phyloP scores from a whole-genome alignment of 2,888 invertebrate species.

The Dugesia japonica region DNA sequence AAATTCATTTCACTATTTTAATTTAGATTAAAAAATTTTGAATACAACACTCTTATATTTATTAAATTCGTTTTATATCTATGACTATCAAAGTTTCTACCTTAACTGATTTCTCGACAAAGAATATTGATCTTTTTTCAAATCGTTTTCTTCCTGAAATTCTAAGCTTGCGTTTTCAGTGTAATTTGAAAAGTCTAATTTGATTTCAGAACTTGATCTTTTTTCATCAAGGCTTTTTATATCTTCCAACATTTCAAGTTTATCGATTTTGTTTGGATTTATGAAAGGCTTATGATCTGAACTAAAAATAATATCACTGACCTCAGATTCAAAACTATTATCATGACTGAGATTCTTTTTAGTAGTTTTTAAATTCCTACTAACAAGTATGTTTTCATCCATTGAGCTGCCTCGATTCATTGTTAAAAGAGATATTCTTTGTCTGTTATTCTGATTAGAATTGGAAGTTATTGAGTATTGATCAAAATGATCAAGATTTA shows the following conservation, averaged over 20 bases:
- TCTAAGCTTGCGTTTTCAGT: neutral
- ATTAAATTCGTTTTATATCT: too few relatives aligned
- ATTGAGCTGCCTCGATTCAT: slow-evolving; percentile 14
- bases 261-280: neutral
- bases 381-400: neutral
- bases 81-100: too few relatives aligned
- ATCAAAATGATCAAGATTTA: slow-evolving; percentile 16
- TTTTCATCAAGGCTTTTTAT: neutral
- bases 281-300: neutral
- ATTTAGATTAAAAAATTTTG: too few relatives aligned
- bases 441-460: neutral
- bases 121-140: neutral
- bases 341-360: slow-evolving; percentile 2
- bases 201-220: neutral
- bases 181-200: neutral
- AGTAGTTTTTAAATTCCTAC: neutral
- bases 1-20: too few relatives aligned
- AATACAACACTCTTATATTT: too few relatives aligned
- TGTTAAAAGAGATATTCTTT: neutral
- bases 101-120: neutral
- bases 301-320: neutral
- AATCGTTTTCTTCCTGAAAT: neutral
- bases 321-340: slow-evolving; percentile 9
- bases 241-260: neutral
- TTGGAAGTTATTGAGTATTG: neutral